Conservation (phyloP, 2,113 vertebrate genomes). For the Orientallactaga bullata region DNA sequence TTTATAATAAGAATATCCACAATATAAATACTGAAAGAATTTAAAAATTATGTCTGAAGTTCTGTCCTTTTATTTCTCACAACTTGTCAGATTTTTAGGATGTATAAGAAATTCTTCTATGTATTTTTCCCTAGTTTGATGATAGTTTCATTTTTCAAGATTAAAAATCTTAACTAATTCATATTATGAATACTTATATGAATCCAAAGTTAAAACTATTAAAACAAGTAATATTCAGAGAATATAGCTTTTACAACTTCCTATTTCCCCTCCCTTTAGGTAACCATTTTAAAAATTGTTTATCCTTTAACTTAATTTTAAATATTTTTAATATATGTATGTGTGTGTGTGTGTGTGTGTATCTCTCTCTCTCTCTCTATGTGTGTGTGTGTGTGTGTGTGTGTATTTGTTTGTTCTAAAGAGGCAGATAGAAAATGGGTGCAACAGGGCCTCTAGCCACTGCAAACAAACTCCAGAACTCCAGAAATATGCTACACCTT, state of each 20-base stretch:
- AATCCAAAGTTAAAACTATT: background rate
- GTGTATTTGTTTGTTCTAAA: no score
- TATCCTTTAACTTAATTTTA: no score
- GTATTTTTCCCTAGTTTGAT: background rate
- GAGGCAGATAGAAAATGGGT: no score
- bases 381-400: no score
- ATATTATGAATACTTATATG: constrained; percentile 3
- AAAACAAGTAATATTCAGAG: background rate
- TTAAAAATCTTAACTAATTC: background rate
- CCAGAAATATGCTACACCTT: no score
- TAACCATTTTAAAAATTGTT: background rate
- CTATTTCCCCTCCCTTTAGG: background rate
- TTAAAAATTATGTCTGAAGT: background rate
- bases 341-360: no score
- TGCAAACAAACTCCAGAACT: no score
- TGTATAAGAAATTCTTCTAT: constrained; percentile 1
- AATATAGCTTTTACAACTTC: constrained; percentile 6
- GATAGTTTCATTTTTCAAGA: background rate
- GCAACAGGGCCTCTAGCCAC: no score
- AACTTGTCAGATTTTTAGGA: constrained; percentile 7
- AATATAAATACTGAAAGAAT: background rate
- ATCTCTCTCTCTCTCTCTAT: no score
- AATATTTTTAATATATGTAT: no score
- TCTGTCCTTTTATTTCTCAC: background rate
- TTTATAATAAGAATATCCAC: background rate